phyloP scores from a whole-genome alignment of 2,888 invertebrate genomes.

The Agrypnus murinus region DNA sequence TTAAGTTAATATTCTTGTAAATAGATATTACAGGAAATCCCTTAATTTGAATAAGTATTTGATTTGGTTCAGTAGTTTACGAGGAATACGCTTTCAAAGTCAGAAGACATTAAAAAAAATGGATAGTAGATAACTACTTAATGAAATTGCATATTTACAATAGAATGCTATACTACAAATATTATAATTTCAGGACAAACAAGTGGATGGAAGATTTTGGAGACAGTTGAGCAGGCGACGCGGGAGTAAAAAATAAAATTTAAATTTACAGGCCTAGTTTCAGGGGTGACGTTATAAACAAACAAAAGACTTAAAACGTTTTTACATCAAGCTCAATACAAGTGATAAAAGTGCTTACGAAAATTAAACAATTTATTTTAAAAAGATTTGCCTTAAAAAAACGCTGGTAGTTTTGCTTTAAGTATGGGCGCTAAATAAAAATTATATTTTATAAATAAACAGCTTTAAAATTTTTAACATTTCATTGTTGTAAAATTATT shows the following conservation, averaged over 20 bases:
- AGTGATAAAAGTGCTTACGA: slow-evolving; percentile 62
- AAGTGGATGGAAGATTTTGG: slow-evolving; percentile 86
- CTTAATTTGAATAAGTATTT: no score
- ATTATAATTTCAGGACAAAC: slow-evolving; percentile 78
- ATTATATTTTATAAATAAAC: slow-evolving; percentile 48
- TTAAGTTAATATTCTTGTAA: no score
- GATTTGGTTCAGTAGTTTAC: no score
- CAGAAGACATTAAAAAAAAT: no score
- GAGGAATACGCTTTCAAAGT: no score
- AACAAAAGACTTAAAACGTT: slow-evolving; percentile 27
- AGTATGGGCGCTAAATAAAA: slow-evolving; percentile 48
- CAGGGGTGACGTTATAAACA: slow-evolving; percentile 6
- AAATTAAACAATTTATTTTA: slow-evolving; percentile 49
- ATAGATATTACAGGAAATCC: no score
- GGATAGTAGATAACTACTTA: no score
- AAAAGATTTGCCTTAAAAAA: slow-evolving; percentile 54
- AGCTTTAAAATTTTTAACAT: slow-evolving; percentile 32
- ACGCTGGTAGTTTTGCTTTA: slow-evolving; percentile 57
- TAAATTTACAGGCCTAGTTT: slow-evolving; percentile 59
- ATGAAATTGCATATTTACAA: no score
- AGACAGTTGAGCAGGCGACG: slow-evolving; percentile 85
- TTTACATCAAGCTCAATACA: slow-evolving; percentile 57
- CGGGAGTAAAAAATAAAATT: slow-evolving; percentile 59
- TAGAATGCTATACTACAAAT: no score
- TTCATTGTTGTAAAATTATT: slow-evolving; percentile 22